Conservation (phyloP, 2,113 vertebrate genomes). For the Herpailurus yagouaroundi region DNA sequence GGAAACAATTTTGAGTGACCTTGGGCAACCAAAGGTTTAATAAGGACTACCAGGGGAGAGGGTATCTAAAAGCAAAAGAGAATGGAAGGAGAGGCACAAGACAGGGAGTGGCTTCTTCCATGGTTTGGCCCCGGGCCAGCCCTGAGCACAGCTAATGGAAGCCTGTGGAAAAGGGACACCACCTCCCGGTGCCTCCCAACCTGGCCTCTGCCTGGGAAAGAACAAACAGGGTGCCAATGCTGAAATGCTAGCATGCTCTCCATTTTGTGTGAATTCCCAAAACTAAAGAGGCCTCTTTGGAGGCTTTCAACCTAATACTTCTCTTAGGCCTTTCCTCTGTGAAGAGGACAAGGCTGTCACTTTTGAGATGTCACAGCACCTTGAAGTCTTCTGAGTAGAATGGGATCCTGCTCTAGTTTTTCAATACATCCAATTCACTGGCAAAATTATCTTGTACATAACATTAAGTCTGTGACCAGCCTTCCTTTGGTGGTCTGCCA, state of each 20-base stretch:
- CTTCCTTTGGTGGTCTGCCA: slow-evolving; percentile 60
- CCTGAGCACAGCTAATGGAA: not conserved
- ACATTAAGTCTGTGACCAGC: slow-evolving; percentile 45
- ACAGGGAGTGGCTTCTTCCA: not conserved
- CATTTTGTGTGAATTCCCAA: not conserved
- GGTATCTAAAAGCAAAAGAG: not conserved
- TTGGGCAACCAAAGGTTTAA: not conserved
- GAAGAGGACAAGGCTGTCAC: not conserved
- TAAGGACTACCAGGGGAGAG: not conserved
- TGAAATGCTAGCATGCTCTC: not conserved
- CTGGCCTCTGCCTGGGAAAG: not conserved
- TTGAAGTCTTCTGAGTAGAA: not conserved
- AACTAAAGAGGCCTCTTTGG: not conserved
- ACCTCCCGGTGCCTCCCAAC: not conserved
- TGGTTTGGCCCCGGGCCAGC: not conserved
- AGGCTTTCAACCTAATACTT: not conserved
- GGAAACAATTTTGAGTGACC: not conserved
- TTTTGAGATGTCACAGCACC: not conserved
- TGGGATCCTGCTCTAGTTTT: not conserved
- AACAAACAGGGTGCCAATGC: not conserved
- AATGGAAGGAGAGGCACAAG: not conserved
- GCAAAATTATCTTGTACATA: slow-evolving; percentile 51
- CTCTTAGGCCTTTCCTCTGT: not conserved
- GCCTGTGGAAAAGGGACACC: not conserved
- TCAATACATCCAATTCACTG: not conserved